Percentiles rank a stretch among this genome's conserved stretches.
Evolutionary conservation across 2,888 invertebrate species (phyloP).

Genomic region (Brenthis ino): DNA sequence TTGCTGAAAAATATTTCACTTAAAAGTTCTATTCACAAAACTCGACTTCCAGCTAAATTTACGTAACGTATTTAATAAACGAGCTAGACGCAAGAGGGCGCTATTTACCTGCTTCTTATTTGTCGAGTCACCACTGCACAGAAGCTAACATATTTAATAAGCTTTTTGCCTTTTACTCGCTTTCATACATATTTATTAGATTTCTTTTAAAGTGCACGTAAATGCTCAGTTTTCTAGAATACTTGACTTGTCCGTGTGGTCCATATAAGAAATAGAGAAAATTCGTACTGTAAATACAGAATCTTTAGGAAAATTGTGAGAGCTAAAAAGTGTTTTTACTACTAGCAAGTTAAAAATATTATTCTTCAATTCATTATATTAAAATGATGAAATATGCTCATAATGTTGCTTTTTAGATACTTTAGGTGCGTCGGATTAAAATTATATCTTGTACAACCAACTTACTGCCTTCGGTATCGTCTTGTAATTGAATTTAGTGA

Average conservation of each 20-base stretch:
- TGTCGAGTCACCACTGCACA: slow-evolving; percentile 21
- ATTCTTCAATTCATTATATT: no score
- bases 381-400: no score
- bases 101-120: slow-evolving; percentile 22
- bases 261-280: slow-evolving; percentile 1
- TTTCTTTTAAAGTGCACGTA: slow-evolving; percentile 17
- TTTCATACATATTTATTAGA: slow-evolving; percentile 22
- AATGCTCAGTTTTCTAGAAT: slow-evolving; percentile 14
- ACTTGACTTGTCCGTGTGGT: slow-evolving; percentile 6
- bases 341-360: no score
- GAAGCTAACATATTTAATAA: slow-evolving; percentile 22
- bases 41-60: slow-evolving; percentile 11
- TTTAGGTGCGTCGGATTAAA: no score
- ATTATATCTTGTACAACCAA: no score
- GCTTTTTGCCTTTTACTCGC: slow-evolving; percentile 19
- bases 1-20: background rate
- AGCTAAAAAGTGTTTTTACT: no score
- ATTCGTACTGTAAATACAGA: background rate
- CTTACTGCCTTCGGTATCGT: no score
- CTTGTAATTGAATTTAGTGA: no score
- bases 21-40: slow-evolving; percentile 4
- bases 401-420: no score
- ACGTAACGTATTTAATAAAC: slow-evolving; percentile 23
- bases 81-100: slow-evolving; percentile 13
- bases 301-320: background rate